Evolutionary conservation across 92 coral and sea anemone genomes (phyloP).

Genomic region (Palythoa caribaeorum): DNA sequence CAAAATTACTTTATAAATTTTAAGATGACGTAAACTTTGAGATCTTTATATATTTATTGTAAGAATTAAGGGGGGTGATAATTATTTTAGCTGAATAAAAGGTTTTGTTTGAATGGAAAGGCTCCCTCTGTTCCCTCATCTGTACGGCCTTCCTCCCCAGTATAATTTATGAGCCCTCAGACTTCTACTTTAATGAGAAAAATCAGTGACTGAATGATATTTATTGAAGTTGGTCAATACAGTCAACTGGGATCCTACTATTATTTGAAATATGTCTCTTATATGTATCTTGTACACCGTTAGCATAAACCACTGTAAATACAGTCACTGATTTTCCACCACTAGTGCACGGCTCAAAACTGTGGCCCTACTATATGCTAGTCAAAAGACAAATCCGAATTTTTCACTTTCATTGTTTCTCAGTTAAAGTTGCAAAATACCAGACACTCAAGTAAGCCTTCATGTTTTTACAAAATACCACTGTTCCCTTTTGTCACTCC

Average conservation of each 20-base stretch:
- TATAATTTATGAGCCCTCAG: conserved; percentile 47
- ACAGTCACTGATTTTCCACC: conserved; percentile 43
- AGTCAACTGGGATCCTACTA: conserved; percentile 51
- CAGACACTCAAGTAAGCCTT: conserved; percentile 29
- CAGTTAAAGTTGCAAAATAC: conserved; percentile 39
- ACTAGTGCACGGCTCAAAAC: conserved; percentile 28
- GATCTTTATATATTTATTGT: too few species aligned
- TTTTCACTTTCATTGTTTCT: conserved; percentile 43
- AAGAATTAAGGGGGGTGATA: neutral
- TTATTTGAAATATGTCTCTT: conserved; percentile 25
- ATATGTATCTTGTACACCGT: conserved; percentile 36
- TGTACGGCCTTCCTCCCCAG: conserved; percentile 38
- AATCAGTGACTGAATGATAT: conserved; percentile 38
- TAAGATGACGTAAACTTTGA: too few species aligned
- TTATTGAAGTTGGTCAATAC: conserved; percentile 47
- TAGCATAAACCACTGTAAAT: conserved; percentile 41
- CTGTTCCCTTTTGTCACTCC: too few species aligned
- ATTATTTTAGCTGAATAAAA: conserved; percentile 50
- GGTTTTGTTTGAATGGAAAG: conserved; percentile 56
- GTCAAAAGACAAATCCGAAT: conserved; percentile 31
- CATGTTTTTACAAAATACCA: neutral
- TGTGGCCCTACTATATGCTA: conserved; percentile 30
- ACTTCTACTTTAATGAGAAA: conserved; percentile 42
- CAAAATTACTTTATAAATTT: too few species aligned
- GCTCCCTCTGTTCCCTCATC: conserved; percentile 28